Percentiles rank a stretch among this genome's conserved stretches.
phyloP scores from a whole-genome alignment of 2,888 invertebrate genomes.

The Dolichopus griseipennis region DNA sequence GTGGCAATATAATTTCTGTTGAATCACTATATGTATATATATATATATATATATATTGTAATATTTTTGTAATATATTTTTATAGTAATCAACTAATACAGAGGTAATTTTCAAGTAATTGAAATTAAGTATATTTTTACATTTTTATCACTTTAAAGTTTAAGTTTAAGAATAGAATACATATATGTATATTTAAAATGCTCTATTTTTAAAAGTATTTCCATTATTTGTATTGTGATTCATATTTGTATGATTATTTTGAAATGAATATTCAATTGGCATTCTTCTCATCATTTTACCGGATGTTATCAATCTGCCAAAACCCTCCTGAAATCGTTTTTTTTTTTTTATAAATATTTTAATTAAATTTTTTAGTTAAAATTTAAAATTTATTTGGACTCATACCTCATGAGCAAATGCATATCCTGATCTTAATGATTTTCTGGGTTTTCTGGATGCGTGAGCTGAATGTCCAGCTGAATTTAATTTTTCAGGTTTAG shows the following conservation, averaged over 20 bases:
- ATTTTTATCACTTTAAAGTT: too few species aligned
- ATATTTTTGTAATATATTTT: too few species aligned
- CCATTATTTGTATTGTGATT: too few species aligned
- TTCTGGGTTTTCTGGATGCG: constrained; percentile 73
- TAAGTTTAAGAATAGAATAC: too few species aligned
- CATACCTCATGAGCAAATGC: constrained; percentile 90
- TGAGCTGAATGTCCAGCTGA: background rate
- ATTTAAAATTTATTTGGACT: constrained; percentile 1
- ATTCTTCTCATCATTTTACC: constrained; percentile 90
- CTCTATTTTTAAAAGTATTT: too few species aligned
- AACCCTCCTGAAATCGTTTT: constrained; percentile 63
- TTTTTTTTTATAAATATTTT: background rate
- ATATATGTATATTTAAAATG: too few species aligned
- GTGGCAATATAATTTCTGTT: too few species aligned
- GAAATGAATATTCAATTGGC: constrained; percentile 72
- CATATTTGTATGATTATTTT: background rate
- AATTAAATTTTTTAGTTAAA: background rate
- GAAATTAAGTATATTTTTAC: too few species aligned
- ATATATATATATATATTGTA: too few species aligned
- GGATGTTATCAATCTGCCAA: constrained; percentile 92
- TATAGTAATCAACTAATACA: too few species aligned
- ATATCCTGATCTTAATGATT: constrained; percentile 91
- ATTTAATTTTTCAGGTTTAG: background rate
- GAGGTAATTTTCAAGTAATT: too few species aligned
- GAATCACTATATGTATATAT: too few species aligned